A percentile compares a stretch with the other conserved stretches of the same genome.
Conservation (phyloP, 2,797 vertebrate genomes). For the Peromyscus melanophrys region DNA sequence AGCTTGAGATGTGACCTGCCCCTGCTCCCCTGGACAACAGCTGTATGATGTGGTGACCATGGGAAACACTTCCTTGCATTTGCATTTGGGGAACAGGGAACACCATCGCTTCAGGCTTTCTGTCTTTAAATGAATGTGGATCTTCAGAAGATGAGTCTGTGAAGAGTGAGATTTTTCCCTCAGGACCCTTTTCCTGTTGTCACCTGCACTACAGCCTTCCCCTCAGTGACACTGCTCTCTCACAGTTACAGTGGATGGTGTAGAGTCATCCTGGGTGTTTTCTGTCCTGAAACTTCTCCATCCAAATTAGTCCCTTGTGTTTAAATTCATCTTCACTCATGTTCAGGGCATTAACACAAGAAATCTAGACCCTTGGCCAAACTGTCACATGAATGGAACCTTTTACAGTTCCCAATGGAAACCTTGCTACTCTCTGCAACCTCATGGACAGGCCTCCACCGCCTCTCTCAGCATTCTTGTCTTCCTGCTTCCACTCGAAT, state of each 20-base stretch:
- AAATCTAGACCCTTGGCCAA: no score
- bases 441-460: no score
- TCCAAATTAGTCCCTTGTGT: neutral
- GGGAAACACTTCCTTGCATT: neutral
- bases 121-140: neutral
- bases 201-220: neutral
- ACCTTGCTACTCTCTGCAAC: neutral
- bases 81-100: neutral
- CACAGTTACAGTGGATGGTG: no score
- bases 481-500: neutral
- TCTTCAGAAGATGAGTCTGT: neutral
- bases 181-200: neutral
- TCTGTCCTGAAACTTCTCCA: neutral
- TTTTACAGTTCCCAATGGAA: neutral
- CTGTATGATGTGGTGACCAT: neutral
- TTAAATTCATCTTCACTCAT: neutral
- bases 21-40: rapidly evolving
- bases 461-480: neutral
- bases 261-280: neutral
- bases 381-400: neutral
- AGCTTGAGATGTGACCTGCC: neutral
- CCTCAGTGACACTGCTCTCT: neutral
- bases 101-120: neutral
- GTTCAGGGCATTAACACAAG: neutral
- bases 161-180: neutral